Evolutionary conservation across 2,113 vertebrate species (phyloP), one percentile per base, ranked within the genome.

Genomic region (Cavia porcellus): DNA sequence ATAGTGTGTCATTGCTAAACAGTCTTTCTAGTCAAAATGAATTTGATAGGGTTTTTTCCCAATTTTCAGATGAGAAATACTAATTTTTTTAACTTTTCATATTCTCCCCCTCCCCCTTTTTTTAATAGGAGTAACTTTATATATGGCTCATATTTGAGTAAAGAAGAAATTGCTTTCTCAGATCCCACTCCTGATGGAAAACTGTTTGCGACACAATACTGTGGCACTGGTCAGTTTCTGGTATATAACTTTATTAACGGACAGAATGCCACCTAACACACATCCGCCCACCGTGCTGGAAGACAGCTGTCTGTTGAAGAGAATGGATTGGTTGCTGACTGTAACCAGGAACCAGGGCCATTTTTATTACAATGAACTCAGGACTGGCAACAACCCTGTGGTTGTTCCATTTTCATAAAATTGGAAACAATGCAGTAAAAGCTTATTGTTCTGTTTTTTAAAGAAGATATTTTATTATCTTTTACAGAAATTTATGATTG

Each of bases 101-200:
- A 12, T 55, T 87, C 42, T 55, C 47, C 15, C 9, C n/a, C 30
- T 6, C n/a, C 20, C 66, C 50, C 61, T 90, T 45, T n/a, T 2
- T 93, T 82, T 70, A 92, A 96, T 99, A 99, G 99, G 99, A 99
- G 99, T 98, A 99, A 99, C 98, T 99, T 99, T 98, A 99, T 99
- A 72, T 99, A 99, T 79, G 99, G 99, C 92, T 99, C 99, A 1
- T 99, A 99, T 98, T 99, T 99, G 98, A 99, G 99, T 98, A 99
- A 99, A 98, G 99, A 99, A 91, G 99, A 99, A 99, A 99, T 99
- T 3, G 99, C 99, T 50, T 99, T 99, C 98, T 99, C 99, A 14
- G 99, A 99, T 98, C 99, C 99, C 13, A 99, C 99, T 38, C 99
- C 99, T 2, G 99, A 99, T 84, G 99, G 99, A 61, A 99, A 99